phyloP scores from a whole-genome alignment of 2,113 vertebrate species.

The Oreochromis aureus region DNA sequence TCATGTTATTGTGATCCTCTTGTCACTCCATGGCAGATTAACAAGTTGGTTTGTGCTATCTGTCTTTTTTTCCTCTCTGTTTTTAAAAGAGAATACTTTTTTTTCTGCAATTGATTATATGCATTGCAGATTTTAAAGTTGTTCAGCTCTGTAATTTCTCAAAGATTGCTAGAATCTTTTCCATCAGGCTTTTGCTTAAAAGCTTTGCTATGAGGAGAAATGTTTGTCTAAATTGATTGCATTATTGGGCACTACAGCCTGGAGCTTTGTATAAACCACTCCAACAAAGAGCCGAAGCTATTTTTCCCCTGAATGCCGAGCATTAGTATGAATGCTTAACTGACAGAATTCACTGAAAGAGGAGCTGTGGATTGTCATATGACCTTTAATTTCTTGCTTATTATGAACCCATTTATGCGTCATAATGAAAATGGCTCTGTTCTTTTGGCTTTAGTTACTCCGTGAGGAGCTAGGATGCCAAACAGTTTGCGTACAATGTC shows the following conservation, averaged over 20 bases:
- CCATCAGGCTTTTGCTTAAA: slow-evolving; percentile 26
- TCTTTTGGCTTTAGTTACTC: background rate
- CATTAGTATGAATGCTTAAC: background rate
- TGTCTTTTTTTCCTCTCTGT: background rate
- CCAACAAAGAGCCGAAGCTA: background rate
- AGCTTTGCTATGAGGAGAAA: slow-evolving; percentile 4
- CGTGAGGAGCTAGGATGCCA: background rate
- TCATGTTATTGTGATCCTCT: background rate
- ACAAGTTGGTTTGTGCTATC: background rate
- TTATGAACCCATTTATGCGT: background rate
- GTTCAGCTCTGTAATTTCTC: background rate
- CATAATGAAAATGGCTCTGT: background rate
- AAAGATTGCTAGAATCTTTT: background rate
- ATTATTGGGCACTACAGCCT: background rate
- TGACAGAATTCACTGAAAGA: background rate
- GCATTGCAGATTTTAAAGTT: background rate
- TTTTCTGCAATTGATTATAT: background rate
- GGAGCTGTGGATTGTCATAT: background rate
- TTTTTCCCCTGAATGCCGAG: background rate
- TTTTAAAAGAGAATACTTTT: background rate
- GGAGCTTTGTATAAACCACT: background rate
- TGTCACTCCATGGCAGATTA: background rate
- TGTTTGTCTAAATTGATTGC: background rate
- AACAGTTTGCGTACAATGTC: background rate
- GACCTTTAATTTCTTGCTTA: background rate